Evolutionary conservation across 1,140 invertebrate species (phyloP), one percentile per base, ranked within the genome.

Genomic region (Thaumetopoea pityocampa): DNA sequence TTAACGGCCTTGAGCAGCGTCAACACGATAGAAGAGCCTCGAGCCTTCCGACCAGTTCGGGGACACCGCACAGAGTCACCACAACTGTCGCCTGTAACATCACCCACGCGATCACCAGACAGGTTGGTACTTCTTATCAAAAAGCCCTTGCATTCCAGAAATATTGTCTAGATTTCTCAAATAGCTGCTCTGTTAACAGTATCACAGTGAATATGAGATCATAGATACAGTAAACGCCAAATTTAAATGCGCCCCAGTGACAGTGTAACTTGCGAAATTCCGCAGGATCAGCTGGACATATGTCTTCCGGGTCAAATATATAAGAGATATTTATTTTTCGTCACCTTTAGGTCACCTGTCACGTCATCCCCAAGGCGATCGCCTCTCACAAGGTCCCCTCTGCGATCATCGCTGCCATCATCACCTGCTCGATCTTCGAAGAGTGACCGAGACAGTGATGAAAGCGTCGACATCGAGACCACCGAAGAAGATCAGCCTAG

Each of bases 381-480:
- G 0, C 64, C 73, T 7, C 50, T 34, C 15, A 30, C 27, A 14
- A 62, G 60, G 37, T 70, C 69, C 0, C 62, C 72, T 10, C 41
- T 40, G 12, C 64, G 67, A 16, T 72, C 73, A 0, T 59, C 79
- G 14, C 53, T 36, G 5, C 67, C 62, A 23, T 71, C 71, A 2
- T 71, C 79, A 14, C 65, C 76, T 8, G 66, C 69, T 0, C 51
- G 62, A 1, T 74, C 74, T 2, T 49, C 71, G 0, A 78, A 67
- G 30, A 79, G 74, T 46, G 76, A 79, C 28, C 58, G 73, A 3
- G 79, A 80, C 14, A 84, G 80, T 26, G 80, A 84, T 20, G 80
- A 80, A 38, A 84, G 80, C 36, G 80, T 84, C 4, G 80, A 84
- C 27, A 81, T 84, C 12, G 80, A 84, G 28, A 84, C 80, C 23